Percentiles rank a stretch among this genome's conserved stretches.
Evolutionary conservation across 1,140 invertebrate species (phyloP).

Genomic region (Samia ricini): DNA sequence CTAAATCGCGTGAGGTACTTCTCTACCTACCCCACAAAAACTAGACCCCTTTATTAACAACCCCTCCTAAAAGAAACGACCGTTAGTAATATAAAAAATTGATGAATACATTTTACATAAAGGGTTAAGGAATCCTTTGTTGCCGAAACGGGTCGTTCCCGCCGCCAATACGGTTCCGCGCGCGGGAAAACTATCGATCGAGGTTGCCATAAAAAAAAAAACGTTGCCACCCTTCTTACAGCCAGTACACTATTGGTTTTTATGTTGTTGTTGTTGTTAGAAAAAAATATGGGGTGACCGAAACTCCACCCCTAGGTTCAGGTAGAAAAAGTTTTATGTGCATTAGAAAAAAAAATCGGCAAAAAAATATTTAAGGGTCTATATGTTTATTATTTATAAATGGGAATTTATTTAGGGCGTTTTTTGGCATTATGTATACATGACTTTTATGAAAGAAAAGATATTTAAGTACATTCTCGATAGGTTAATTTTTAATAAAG

Average conservation of each 20-base stretch:
- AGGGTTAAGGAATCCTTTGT: slow-evolving; percentile 45
- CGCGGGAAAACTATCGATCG: slow-evolving; percentile 63
- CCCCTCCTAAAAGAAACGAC: slow-evolving; percentile 56
- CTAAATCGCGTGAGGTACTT: slow-evolving; percentile 63
- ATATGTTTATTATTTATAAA: background rate
- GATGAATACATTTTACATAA: slow-evolving; percentile 68
- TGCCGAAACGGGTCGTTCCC: slow-evolving; percentile 37
- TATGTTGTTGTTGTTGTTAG: slow-evolving; percentile 24
- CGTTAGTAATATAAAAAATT: slow-evolving; percentile 63
- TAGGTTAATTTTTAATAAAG: too few relatives aligned
- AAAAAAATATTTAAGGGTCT: slow-evolving; percentile 17
- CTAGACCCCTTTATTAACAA: slow-evolving; percentile 31
- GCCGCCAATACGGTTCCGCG: slow-evolving; percentile 43
- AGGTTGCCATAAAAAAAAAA: slow-evolving; percentile 45
- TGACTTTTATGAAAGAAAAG: too few relatives aligned
- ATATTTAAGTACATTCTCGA: too few relatives aligned
- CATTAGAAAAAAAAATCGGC: slow-evolving; percentile 38
- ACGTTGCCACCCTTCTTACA: slow-evolving; percentile 59
- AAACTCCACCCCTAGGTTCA: slow-evolving; percentile 49
- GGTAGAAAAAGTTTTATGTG: slow-evolving; percentile 50
- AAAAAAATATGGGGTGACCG: slow-evolving; percentile 63
- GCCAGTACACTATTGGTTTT: slow-evolving; percentile 51
- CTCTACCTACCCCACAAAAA: slow-evolving; percentile 59
- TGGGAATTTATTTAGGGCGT: background rate
- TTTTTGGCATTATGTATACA: background rate